Evolutionary conservation across 2,888 invertebrate species (phyloP).

Genomic region (Chloromyia formosa): DNA sequence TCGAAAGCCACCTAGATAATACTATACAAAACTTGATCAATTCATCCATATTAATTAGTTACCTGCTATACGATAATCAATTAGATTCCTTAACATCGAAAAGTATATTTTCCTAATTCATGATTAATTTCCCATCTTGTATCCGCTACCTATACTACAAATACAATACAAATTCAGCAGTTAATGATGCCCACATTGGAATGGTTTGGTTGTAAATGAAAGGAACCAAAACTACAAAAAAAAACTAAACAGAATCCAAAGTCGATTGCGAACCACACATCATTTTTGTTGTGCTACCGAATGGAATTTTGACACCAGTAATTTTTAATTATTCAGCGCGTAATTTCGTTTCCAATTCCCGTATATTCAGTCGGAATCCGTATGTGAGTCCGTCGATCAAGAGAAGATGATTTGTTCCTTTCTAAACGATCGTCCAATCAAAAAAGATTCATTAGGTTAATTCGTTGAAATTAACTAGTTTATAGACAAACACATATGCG

Average conservation of each 20-base stretch:
- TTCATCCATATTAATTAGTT: too few relatives aligned
- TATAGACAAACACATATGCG: too few relatives aligned
- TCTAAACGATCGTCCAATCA: too few relatives aligned
- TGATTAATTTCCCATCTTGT: slow-evolving; percentile 21
- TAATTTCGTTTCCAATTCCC: neutral
- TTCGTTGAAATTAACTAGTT: too few relatives aligned
- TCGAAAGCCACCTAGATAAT: too few relatives aligned
- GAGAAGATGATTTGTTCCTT: too few relatives aligned
- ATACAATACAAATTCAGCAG: neutral
- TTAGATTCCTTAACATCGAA: too few relatives aligned
- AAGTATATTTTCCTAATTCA: neutral
- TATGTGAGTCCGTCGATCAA: too few relatives aligned
- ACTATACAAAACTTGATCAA: too few relatives aligned
- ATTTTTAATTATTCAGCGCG: slow-evolving; percentile 37
- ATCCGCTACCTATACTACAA: slow-evolving; percentile 24
- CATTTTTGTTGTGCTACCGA: slow-evolving; percentile 27
- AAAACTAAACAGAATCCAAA: neutral
- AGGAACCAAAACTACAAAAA: neutral
- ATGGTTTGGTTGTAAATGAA: neutral
- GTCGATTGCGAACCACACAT: slow-evolving; percentile 3
- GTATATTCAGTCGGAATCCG: neutral
- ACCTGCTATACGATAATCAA: too few relatives aligned
- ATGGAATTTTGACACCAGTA: slow-evolving; percentile 37
- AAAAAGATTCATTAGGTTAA: too few relatives aligned
- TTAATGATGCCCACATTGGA: slow-evolving; percentile 8